Conservation (phyloP, 2,888 invertebrate species). For the Hylaea fasciaria region DNA sequence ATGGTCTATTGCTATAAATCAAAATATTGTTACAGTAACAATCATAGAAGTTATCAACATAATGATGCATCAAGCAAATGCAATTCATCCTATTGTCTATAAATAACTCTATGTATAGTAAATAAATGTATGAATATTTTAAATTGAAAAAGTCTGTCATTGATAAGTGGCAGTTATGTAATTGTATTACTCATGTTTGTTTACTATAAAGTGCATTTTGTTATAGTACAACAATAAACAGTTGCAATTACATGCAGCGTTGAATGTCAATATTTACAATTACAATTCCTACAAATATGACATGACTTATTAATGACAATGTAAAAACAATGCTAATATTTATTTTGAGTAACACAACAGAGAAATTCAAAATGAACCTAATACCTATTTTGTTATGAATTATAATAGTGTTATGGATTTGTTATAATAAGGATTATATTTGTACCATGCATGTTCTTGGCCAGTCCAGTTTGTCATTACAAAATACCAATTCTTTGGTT, state of each 20-base stretch:
- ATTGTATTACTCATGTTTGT: conserved; percentile 70
- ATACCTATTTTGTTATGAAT: too few species aligned
- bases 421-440: too few species aligned
- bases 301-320: conserved; percentile 46
- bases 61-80: neutral
- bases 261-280: conserved; percentile 69
- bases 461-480: too few species aligned
- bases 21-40: too few species aligned
- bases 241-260: conserved; percentile 58
- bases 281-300: conserved; percentile 56
- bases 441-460: too few species aligned
- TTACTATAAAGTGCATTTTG: conserved; percentile 75
- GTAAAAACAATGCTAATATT: conserved; percentile 40
- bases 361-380: too few species aligned
- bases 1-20: too few species aligned
- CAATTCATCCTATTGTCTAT: neutral
- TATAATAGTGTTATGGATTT: too few species aligned
- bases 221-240: conserved; percentile 72
- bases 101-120: conserved; percentile 11
- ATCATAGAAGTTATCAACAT: too few species aligned
- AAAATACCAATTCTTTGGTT: too few species aligned
- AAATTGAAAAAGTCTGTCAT: conserved; percentile 47
- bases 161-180: conserved; percentile 45
- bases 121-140: conserved; percentile 21
- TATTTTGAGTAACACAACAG: neutral